Base-by-base conservation (phyloP, 2,113 vertebrate genomes). In the Sakesphorus luctuosus region DNA sequence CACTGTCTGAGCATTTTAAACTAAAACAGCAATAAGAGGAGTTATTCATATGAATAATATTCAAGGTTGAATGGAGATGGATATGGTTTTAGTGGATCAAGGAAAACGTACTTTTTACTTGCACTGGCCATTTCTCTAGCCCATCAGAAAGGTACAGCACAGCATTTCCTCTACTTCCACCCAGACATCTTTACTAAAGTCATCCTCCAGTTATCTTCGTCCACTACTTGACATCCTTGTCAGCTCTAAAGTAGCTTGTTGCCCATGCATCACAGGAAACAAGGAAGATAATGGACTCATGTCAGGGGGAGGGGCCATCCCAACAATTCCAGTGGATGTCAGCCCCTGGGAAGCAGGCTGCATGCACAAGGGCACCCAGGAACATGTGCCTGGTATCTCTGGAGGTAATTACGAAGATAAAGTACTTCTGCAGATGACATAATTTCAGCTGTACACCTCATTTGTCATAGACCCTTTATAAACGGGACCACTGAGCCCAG, bases 321-420 rank as follows among this genome's bases (percentile, higher is more conserved):
- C 0, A 0, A 47, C 49, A 44, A 6, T 56, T 56, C 36, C 56
- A 13, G 11, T 1, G 17, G 44, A 46, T 2, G 4, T 11, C 49
- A 44, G 13, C 15, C 19, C 49, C 46, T 55, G 0, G 0, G 61
- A 56, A 75, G 36, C 43, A 23, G 2, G 0, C 28, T 33, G 68
- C 26, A 33, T 43, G 23, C 1, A 1, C 26, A 67, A n/a, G 31
- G 18, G 23, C 4, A 1, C 59, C 46, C 59, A 83, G 20, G 63
- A 91, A 74, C 0, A 0, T 4, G 9, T 21, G 65, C n/a, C 35
- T 43, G 66, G 11, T 17, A 25, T 62, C 67, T 65, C 12, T 35
- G 58, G 29, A 73, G 9, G 5, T 28, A 20, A 56, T 19, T 13
- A 46, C 14, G 3, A 23, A 49, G 29, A 65, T 3, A 6, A 26